phyloP scores from a whole-genome alignment of 2,113 vertebrate genomes.

The Oncorhynchus masou region DNA sequence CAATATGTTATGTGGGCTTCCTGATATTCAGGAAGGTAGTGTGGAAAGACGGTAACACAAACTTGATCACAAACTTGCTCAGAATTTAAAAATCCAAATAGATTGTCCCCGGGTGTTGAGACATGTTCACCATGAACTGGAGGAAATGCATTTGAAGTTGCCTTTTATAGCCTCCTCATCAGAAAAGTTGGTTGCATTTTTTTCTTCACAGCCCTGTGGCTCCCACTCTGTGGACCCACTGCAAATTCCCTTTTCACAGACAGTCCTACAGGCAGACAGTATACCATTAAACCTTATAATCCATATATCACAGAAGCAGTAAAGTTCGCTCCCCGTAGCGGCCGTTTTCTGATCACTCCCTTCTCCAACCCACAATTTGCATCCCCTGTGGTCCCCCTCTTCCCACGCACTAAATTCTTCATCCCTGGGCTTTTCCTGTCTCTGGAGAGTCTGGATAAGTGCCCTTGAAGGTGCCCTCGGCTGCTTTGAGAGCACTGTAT shows the following conservation, averaged over 20 bases:
- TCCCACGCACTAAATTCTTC: conserved; percentile 37
- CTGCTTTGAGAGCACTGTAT: conserved; percentile 3
- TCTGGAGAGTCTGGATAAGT: conserved; percentile 37
- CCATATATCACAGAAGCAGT: conserved; percentile 50
- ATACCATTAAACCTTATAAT: conserved; percentile 53
- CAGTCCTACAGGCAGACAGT: conserved; percentile 36
- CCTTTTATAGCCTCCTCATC: background rate
- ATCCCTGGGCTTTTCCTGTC: conserved; percentile 14
- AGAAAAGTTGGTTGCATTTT: background rate
- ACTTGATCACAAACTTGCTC: no score
- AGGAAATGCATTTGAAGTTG: background rate
- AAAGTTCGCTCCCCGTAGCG: conserved; percentile 28
- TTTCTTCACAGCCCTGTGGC: no score
- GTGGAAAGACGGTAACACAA: no score
- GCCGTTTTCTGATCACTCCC: conserved; percentile 43
- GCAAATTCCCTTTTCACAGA: conserved; percentile 29
- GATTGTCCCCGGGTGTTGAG: no score
- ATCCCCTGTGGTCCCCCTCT: conserved; percentile 25
- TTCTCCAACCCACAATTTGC: conserved; percentile 36
- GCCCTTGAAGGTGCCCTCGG: conserved; percentile 41
- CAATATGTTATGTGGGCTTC: no score
- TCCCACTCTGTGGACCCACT: background rate
- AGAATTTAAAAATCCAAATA: no score
- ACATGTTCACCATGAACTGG: background rate
- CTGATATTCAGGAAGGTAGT: no score